Evolutionary conservation across 2,888 invertebrate species (phyloP).

Genomic region (Conistra vaccinii): DNA sequence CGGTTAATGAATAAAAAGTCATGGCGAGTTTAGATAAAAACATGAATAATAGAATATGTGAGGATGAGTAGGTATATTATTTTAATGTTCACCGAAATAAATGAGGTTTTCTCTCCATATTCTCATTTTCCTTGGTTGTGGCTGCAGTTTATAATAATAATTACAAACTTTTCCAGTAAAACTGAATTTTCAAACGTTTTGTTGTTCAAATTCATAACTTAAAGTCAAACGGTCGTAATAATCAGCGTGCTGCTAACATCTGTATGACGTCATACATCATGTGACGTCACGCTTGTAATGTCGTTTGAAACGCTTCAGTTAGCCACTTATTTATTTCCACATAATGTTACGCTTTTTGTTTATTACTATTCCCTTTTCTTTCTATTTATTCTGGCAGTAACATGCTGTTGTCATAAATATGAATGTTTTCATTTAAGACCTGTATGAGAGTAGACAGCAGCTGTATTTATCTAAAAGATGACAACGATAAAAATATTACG

Average conservation of each 20-base stretch:
- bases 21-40: background rate
- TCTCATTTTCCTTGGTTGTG: background rate
- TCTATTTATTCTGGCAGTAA: conserved; percentile 1
- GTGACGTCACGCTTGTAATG: background rate
- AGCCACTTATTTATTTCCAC: too few relatives aligned
- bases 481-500: background rate
- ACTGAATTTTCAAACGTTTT: background rate
- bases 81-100: conserved; percentile 3
- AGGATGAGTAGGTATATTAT: background rate
- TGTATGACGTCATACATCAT: background rate
- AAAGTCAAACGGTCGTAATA: background rate
- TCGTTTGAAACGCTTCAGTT: too few relatives aligned
- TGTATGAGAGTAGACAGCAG: too few relatives aligned
- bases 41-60: background rate
- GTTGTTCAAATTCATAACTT: background rate
- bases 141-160: background rate
- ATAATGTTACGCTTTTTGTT: background rate
- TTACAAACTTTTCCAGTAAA: too few relatives aligned
- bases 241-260: background rate
- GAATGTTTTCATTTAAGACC: too few relatives aligned
- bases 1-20: too few relatives aligned
- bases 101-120: background rate
- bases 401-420: background rate
- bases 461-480: background rate
- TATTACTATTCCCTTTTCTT: background rate